Evolutionary conservation across 2,113 vertebrate species (phyloP).

Genomic region (Sylvia atricapilla): DNA sequence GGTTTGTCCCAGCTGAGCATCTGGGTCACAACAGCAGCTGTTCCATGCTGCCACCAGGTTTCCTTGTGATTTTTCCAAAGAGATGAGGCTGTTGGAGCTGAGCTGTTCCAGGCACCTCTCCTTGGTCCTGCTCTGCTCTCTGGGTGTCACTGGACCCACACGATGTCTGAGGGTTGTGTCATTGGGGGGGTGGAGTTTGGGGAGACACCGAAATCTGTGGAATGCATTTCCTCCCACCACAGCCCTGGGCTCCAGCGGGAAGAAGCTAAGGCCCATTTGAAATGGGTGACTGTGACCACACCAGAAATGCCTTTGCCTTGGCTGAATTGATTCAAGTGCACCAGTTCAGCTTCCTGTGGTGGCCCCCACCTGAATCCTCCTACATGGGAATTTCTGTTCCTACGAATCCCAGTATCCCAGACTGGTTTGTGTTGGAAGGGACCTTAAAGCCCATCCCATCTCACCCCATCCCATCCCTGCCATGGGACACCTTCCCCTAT

Average conservation of each 20-base stretch:
- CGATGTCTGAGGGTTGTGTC: neutral
- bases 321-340: neutral
- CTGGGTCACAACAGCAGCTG: neutral
- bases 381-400: neutral
- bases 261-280: neutral
- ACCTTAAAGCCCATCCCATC: neutral
- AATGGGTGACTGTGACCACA: neutral
- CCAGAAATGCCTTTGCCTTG: neutral
- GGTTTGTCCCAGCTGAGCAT: neutral
- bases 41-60: neutral
- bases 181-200: neutral
- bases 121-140: neutral
- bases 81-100: neutral
- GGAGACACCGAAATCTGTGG: neutral
- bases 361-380: neutral
- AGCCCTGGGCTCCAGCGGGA: neutral
- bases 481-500: neutral
- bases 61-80: neutral
- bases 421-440: neutral
- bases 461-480: neutral
- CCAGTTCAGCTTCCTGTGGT: rapidly evolving
- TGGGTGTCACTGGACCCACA: neutral
- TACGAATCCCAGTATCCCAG: neutral
- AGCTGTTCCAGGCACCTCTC: neutral
- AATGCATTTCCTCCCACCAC: neutral